phyloP scores from a whole-genome alignment of 2,888 invertebrate species.

The Xestia c-nigrum region DNA sequence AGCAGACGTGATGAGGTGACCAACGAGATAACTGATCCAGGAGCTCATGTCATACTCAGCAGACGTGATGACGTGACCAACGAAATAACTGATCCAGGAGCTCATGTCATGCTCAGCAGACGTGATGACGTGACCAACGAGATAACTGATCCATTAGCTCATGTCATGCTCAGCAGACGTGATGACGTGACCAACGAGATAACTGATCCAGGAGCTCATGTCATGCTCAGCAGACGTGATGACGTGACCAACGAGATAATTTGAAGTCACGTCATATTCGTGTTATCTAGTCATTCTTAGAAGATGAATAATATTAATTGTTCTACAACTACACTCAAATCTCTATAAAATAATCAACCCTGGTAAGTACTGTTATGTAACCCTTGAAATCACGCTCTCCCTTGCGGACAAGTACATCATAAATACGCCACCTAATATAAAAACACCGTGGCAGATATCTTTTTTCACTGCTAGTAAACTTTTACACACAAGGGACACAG shows the following conservation, averaged over 20 bases:
- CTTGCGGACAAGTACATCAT: slow-evolving; percentile 6
- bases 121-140: too few species aligned
- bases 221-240: neutral
- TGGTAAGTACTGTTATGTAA: neutral
- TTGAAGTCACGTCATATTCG: too few species aligned
- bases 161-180: too few species aligned
- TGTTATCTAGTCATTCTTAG: too few species aligned
- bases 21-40: too few species aligned
- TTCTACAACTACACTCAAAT: neutral
- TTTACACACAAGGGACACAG: slow-evolving; percentile 63
- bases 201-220: neutral
- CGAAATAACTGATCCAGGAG: too few species aligned
- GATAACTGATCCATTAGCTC: too few species aligned
- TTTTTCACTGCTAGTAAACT: slow-evolving; percentile 62
- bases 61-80: too few species aligned
- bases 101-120: too few species aligned
- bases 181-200: too few species aligned
- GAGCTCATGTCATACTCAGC: too few species aligned
- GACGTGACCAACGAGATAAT: neutral
- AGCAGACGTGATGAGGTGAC: too few species aligned
- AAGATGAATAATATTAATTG: neutral
- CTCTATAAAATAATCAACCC: neutral
- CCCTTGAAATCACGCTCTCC: neutral
- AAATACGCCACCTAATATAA: slow-evolving; percentile 36
- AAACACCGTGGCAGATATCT: slow-evolving; percentile 44